phyloP scores from a whole-genome alignment of 2,113 vertebrate genomes.

The Clarias gariepinus region DNA sequence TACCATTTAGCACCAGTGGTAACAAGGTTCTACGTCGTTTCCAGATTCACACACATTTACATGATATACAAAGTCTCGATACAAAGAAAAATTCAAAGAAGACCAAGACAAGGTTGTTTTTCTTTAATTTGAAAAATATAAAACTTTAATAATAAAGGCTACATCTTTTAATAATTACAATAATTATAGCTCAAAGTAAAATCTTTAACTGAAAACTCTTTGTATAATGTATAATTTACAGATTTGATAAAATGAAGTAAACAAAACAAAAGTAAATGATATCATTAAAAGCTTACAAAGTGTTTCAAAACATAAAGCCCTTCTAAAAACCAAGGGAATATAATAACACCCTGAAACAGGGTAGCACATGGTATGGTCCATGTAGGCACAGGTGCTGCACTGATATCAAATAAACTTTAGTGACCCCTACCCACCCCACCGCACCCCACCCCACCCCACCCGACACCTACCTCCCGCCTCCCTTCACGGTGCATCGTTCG shows the following conservation, averaged over 20 bases:
- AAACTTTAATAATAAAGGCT: constrained; percentile 99
- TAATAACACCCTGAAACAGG: constrained; percentile 85
- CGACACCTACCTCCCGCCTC: background rate
- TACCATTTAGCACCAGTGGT: background rate
- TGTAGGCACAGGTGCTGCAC: constrained; percentile 94
- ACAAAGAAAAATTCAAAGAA: background rate
- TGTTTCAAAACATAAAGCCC: constrained; percentile 88
- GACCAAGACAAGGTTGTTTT: background rate
- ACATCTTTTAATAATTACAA: constrained; percentile 99
- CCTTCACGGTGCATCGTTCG: constrained; percentile 54
- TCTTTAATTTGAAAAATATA: constrained; percentile 96
- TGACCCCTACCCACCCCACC: no score
- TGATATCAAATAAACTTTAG: constrained; percentile 81
- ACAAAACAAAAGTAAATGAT: constrained; percentile 73
- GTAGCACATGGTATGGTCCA: constrained; percentile 76
- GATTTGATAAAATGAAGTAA: constrained; percentile 68
- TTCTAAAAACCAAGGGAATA: constrained; percentile 95
- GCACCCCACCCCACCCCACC: background rate
- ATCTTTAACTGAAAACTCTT: constrained; percentile 87
- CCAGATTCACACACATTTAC: constrained; percentile 24
- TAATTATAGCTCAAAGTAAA: constrained; percentile 79
- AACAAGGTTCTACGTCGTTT: background rate
- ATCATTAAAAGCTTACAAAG: constrained; percentile 78
- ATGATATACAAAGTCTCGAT: constrained; percentile 38
- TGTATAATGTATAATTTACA: constrained; percentile 98